Evolutionary conservation across 1,140 invertebrate genomes (phyloP).

Genomic region (Meloidogyne hapla): DNA sequence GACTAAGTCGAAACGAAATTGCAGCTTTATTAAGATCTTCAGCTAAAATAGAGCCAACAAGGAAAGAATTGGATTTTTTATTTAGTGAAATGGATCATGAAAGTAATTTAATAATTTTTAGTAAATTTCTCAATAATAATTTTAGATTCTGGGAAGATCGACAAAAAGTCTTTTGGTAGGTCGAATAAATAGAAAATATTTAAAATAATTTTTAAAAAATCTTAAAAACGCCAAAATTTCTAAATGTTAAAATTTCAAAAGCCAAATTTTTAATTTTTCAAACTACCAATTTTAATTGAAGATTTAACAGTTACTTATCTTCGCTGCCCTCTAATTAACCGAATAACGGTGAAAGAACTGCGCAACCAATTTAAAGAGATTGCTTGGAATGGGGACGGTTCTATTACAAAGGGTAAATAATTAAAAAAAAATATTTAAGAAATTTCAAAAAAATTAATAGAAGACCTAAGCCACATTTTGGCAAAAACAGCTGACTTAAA

Average conservation of each 20-base stretch:
- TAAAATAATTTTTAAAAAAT: no score
- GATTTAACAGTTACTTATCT: conserved; percentile 49
- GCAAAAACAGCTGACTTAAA: conserved; percentile 47
- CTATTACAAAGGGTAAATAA: conserved; percentile 50
- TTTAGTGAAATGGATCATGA: conserved; percentile 60
- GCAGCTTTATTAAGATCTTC: conserved; percentile 53
- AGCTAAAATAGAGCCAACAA: conserved; percentile 57
- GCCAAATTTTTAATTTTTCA: neutral
- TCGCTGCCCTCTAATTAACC: conserved; percentile 50
- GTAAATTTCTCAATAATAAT: conserved; percentile 17
- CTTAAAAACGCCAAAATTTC: no score
- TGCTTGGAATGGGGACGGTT: conserved; percentile 53
- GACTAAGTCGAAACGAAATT: conserved; percentile 52
- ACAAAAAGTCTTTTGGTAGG: conserved; percentile 53
- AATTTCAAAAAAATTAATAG: conserved; percentile 37
- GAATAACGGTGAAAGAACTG: conserved; percentile 55
- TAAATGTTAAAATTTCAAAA: no score
- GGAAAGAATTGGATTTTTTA: conserved; percentile 58
- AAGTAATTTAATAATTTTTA: conserved; percentile 42
- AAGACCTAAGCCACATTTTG: conserved; percentile 53
- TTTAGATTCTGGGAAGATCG: conserved; percentile 60
- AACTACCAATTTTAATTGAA: neutral
- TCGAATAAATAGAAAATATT: neutral
- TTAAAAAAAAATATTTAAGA: neutral
- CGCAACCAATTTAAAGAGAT: conserved; percentile 49